Percentiles rank a stretch among this genome's conserved stretches.
phyloP scores from a whole-genome alignment of 2,113 vertebrate genomes.

The Anthoscopus minutus region DNA sequence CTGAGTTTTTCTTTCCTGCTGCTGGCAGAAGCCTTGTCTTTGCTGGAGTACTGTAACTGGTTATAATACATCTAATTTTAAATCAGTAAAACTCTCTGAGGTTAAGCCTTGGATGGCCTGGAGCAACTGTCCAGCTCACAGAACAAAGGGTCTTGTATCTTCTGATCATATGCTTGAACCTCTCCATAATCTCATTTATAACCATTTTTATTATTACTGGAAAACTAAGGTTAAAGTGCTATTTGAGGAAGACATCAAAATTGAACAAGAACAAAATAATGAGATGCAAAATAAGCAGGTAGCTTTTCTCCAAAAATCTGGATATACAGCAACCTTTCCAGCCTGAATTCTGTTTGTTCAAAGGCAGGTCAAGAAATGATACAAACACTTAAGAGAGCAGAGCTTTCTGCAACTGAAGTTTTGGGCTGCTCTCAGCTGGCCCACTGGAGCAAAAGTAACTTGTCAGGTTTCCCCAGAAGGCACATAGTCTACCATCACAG shows the following conservation, averaged over 20 bases:
- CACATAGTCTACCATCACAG: background rate
- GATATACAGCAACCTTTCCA: background rate
- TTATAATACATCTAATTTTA: background rate
- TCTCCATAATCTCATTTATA: background rate
- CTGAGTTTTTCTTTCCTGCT: background rate
- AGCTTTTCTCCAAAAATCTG: background rate
- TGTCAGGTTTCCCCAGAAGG: background rate
- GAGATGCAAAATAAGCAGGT: background rate
- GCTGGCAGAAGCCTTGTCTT: background rate
- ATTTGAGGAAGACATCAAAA: background rate
- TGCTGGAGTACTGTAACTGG: background rate
- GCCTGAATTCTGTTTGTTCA: background rate
- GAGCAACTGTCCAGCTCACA: background rate
- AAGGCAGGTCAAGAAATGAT: background rate
- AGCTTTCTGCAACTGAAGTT: background rate
- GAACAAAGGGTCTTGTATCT: constrained; percentile 14
- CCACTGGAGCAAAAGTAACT: background rate
- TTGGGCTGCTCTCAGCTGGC: background rate
- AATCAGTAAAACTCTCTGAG: background rate
- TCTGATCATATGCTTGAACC: background rate
- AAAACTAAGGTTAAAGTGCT: background rate
- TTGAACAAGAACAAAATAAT: background rate
- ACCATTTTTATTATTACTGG: background rate
- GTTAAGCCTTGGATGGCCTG: background rate
- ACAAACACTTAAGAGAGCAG: background rate